These are phyloP conservation scores for Arge pagana DNA, from an alignment of 2,888 invertebrate species.

Conservation along the genomic window DNA sequence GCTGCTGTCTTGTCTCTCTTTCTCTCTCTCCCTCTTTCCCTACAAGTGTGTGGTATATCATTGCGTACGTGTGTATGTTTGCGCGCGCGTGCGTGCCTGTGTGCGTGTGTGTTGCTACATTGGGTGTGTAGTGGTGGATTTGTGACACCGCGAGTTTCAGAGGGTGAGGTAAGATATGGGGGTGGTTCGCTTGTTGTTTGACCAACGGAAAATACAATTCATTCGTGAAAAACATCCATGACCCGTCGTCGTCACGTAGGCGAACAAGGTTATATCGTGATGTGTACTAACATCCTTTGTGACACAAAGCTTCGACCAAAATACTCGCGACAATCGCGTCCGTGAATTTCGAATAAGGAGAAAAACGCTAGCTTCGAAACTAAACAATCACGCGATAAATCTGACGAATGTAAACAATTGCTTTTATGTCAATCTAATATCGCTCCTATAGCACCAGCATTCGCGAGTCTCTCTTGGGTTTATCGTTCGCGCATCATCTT, in stretches of 20 bases:
- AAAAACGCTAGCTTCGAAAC: no score
- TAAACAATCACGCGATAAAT: background rate
- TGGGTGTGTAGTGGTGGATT: slow-evolving; percentile 19
- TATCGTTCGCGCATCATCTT: background rate
- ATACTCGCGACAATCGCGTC: no score
- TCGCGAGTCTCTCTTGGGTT: slow-evolving; percentile 3
- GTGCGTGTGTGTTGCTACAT: background rate
- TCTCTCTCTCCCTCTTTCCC: no score
- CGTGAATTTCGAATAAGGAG: no score
- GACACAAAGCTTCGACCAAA: no score
- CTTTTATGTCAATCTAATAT: background rate
- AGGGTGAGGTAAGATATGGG: slow-evolving; percentile 13
- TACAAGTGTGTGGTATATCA: no score
- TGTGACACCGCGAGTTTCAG: slow-evolving; percentile 16
- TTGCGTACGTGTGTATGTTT: slow-evolving; percentile 4
- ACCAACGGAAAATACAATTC: no score
- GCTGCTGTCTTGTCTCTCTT: slow-evolving; percentile 16
- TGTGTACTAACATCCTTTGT: no score
- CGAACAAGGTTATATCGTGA: no score
- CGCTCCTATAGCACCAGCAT: slow-evolving; percentile 6
- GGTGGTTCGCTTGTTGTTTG: slow-evolving; percentile 5
- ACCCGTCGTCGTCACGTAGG: no score
- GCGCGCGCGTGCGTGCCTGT: background rate
- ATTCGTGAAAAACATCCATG: no score
- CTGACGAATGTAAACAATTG: background rate